Evolutionary conservation across 2,113 vertebrate genomes (phyloP).

Genomic region (Phyllostomus discolor): DNA sequence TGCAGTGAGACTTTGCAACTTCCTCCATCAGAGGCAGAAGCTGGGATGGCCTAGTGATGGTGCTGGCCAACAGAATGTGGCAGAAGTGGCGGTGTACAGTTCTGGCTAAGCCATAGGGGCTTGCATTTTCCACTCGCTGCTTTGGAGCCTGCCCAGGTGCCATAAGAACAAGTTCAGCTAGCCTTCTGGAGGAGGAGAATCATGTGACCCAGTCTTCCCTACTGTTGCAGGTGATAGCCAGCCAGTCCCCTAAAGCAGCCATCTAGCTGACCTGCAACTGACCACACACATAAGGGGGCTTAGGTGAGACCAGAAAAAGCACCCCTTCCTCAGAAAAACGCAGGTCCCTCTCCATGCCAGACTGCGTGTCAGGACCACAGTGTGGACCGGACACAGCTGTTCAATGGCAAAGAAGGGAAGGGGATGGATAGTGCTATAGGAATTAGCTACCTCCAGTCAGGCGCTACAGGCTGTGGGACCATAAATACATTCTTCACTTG

Average conservation of each 20-base stretch:
- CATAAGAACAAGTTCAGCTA: background rate
- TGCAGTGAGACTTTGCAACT: background rate
- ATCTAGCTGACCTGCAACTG: background rate
- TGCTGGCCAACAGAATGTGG: background rate
- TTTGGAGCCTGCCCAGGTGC: background rate
- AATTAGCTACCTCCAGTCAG: background rate
- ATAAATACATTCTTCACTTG: too few relatives aligned
- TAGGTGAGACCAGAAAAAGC: background rate
- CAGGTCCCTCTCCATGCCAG: background rate
- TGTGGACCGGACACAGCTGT: background rate
- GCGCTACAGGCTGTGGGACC: background rate
- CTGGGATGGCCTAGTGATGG: background rate
- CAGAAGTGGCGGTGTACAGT: background rate
- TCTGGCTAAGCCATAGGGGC: background rate
- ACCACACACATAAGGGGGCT: background rate
- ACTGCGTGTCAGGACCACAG: background rate
- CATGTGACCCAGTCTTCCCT: background rate
- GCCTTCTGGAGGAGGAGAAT: background rate
- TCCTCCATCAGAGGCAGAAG: background rate
- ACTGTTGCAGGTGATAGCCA: background rate
- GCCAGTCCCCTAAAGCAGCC: background rate
- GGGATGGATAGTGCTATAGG: fast-evolving
- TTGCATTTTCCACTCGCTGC: background rate
- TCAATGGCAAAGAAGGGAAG: fast-evolving
- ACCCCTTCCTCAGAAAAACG: background rate